phyloP scores from a whole-genome alignment of 2,888 invertebrate species.

The Aleiodes alternator region DNA sequence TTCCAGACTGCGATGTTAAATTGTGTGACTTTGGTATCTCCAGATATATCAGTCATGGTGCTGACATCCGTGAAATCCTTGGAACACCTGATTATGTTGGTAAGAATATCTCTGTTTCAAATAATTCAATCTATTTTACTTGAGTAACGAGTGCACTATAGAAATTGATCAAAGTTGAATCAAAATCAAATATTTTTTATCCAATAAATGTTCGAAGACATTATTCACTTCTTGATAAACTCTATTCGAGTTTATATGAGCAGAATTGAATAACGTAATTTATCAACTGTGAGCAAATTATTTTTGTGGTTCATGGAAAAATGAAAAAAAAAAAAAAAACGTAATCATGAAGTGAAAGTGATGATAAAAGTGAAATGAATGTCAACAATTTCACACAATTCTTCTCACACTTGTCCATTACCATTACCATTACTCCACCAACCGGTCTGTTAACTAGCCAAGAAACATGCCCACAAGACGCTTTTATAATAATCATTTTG shows the following conservation, averaged over 20 bases:
- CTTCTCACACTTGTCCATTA: background rate
- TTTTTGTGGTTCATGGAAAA: no score
- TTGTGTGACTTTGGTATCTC: constrained; percentile 97
- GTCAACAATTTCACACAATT: constrained; percentile 29
- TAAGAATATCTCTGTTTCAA: constrained; percentile 75
- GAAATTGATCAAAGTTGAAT: background rate
- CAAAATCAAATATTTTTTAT: background rate
- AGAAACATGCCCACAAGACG: constrained; percentile 27
- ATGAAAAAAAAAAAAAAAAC: constrained; percentile 5
- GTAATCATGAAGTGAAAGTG: constrained; percentile 26
- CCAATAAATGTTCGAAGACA: background rate
- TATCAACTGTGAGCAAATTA: no score
- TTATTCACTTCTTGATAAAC: background rate
- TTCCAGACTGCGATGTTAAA: constrained; percentile 87
- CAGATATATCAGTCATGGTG: constrained; percentile 91
- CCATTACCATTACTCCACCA: constrained; percentile 26
- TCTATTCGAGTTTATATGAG: no score
- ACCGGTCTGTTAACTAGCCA: constrained; percentile 38
- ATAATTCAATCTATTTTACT: background rate
- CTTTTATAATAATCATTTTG: constrained; percentile 30
- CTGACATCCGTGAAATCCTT: constrained; percentile 94
- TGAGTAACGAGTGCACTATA: background rate
- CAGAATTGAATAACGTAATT: no score
- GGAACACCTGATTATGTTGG: constrained; percentile 97
- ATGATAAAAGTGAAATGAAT: constrained; percentile 36